Percentiles rank a stretch among this genome's conserved stretches.
Evolutionary conservation across 2,888 invertebrate genomes (phyloP).

Genomic region (Ethmia dodecea): DNA sequence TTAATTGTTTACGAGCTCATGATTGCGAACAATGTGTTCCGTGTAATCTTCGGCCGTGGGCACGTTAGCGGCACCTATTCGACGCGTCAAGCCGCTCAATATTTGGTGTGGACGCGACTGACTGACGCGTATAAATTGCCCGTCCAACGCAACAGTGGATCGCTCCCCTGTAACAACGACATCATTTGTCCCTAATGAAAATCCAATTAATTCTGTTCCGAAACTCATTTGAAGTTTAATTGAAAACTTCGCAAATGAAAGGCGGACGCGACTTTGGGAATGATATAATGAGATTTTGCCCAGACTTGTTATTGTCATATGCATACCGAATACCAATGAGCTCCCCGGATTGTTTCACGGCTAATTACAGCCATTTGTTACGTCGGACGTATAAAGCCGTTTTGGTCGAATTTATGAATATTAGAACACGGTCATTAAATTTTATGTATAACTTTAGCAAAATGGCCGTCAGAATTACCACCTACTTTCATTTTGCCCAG

Average conservation of each 20-base stretch:
- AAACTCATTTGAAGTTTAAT: conserved; percentile 76
- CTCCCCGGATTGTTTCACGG: conserved; percentile 46
- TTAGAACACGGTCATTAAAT: conserved; percentile 32
- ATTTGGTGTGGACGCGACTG: conserved; percentile 37
- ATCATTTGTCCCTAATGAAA: conserved; percentile 75
- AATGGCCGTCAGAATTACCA: conserved; percentile 18
- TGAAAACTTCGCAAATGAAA: conserved; percentile 65
- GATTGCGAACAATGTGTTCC: conserved; percentile 49
- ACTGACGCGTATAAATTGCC: conserved; percentile 68
- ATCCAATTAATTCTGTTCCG: conserved; percentile 72
- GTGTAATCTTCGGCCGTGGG: conserved; percentile 27
- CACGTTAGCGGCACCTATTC: conserved; percentile 7
- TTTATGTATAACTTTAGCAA: conserved; percentile 23
- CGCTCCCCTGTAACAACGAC: conserved; percentile 67
- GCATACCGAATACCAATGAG: conserved; percentile 65
- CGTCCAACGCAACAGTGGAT: conserved; percentile 54
- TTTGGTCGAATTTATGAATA: conserved; percentile 44
- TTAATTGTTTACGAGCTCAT: conserved; percentile 50
- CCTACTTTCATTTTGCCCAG: conserved; percentile 38
- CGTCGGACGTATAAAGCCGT: conserved; percentile 26
- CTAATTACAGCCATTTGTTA: conserved; percentile 53
- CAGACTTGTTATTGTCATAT: conserved; percentile 67
- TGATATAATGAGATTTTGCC: conserved; percentile 69
- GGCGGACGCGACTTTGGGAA: conserved; percentile 53
- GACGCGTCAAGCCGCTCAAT: conserved; percentile 10